Evolutionary conservation across 2,888 invertebrate genomes (phyloP).

Genomic region (Hydrotaea cyrtoneurina): DNA sequence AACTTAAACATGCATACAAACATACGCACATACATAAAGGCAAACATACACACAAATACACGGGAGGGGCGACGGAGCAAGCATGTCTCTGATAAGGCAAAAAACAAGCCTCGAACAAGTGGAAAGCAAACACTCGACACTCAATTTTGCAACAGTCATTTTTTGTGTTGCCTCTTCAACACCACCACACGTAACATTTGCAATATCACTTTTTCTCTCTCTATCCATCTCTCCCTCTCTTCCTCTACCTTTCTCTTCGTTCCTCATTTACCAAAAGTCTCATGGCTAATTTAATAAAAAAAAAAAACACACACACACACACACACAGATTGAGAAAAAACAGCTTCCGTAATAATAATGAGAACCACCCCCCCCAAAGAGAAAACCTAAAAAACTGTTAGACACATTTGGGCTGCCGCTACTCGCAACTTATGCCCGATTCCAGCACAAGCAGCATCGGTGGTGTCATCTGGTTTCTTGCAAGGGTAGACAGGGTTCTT

Average conservation of each 20-base stretch:
- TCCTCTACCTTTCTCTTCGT: no score
- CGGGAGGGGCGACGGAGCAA: neutral
- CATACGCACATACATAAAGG: no score
- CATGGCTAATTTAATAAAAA: conserved; percentile 40
- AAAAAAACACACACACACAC: neutral
- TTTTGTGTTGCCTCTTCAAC: no score
- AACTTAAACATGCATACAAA: conserved; percentile 6
- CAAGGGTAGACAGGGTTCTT: neutral
- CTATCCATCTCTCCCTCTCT: no score
- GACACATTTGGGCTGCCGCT: neutral
- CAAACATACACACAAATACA: neutral
- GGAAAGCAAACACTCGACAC: conserved; percentile 55
- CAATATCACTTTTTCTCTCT: neutral
- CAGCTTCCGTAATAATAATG: conserved; percentile 19
- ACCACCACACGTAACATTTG: no score
- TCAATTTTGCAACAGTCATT: conserved; percentile 40
- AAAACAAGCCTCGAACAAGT: conserved; percentile 39
- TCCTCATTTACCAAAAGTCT: conserved; percentile 36
- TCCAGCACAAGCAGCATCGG: no score
- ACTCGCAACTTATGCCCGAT: no score
- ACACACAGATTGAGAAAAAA: no score
- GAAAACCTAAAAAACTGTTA: neutral
- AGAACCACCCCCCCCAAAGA: neutral
- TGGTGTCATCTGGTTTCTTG: neutral
- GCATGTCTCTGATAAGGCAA: conserved; percentile 23